A percentile compares a stretch with the other conserved stretches of the same genome.
These are phyloP conservation scores for Pipistrellus pygmaeus DNA, from an alignment of 2,797 vertebrate species.

Conservation along the genomic window DNA sequence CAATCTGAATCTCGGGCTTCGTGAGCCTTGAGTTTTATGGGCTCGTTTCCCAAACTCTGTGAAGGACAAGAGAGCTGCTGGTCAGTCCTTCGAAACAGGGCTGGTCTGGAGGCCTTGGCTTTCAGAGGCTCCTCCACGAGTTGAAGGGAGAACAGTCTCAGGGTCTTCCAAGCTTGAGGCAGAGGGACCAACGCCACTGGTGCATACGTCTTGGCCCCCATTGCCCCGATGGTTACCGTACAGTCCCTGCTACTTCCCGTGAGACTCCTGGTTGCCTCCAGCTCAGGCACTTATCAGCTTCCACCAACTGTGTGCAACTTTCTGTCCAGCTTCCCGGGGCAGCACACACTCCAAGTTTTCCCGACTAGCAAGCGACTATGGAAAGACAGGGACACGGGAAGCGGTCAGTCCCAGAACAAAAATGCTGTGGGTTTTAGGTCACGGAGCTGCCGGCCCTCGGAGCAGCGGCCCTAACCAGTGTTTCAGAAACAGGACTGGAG, in stretches of 20 bases:
- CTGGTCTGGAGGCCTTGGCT: slow-evolving; percentile 10
- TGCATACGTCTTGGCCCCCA: neutral
- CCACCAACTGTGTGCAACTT: slow-evolving; percentile 42
- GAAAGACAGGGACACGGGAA: neutral
- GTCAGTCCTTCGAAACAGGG: neutral
- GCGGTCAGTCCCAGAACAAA: slow-evolving; percentile 20
- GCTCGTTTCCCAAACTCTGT: neutral
- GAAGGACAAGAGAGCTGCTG: neutral
- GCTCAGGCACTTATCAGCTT: slow-evolving; percentile 19
- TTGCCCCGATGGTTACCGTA: no score
- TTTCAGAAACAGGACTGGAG: neutral
- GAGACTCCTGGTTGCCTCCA: neutral
- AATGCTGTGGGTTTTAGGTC: neutral
- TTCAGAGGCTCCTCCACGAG: neutral
- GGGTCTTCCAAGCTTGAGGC: neutral
- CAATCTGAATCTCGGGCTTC: neutral
- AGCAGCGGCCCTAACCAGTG: slow-evolving; percentile 17
- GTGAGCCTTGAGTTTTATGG: slow-evolving; percentile 4
- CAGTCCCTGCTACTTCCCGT: neutral
- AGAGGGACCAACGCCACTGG: neutral
- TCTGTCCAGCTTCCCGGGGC: neutral
- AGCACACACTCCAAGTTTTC: neutral
- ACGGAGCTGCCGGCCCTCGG: neutral
- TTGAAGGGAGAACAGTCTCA: neutral
- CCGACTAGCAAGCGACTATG: neutral